A percentile compares a stretch with the other conserved stretches of the same genome.
phyloP scores from a whole-genome alignment of 2,113 vertebrate species.

The Embiotoca jacksoni region DNA sequence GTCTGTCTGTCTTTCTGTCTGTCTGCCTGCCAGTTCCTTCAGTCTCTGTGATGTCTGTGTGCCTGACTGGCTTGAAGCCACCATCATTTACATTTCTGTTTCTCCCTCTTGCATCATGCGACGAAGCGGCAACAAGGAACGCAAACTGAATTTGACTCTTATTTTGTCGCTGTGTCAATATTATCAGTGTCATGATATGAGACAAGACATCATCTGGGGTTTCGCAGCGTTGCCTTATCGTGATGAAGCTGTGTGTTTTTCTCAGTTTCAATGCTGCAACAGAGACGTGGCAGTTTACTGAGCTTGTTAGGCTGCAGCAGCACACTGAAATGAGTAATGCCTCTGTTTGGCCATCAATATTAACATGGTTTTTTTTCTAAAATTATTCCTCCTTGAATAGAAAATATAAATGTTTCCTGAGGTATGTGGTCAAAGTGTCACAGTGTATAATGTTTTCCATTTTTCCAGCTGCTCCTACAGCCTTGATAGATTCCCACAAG shows the following conservation, averaged over 20 bases:
- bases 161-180: slow-evolving; percentile 25
- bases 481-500: background rate
- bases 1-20: slow-evolving; percentile 4
- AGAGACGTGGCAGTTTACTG: background rate
- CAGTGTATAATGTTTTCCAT: background rate
- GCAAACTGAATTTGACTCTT: slow-evolving; percentile 29
- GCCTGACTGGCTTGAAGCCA: slow-evolving; percentile 42
- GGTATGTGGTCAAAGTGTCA: background rate
- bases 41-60: slow-evolving; percentile 32
- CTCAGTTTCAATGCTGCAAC: slow-evolving; percentile 9
- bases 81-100: slow-evolving; percentile 63
- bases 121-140: slow-evolving; percentile 33
- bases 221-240: slow-evolving; percentile 1
- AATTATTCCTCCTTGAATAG: background rate
- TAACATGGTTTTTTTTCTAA: background rate
- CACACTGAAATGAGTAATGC: background rate
- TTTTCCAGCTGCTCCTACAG: background rate
- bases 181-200: slow-evolving; percentile 36
- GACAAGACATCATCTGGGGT: slow-evolving; percentile 28
- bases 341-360: background rate
- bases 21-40: slow-evolving; percentile 26
- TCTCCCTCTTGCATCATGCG: slow-evolving; percentile 76
- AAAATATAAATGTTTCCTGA: too few relatives aligned
- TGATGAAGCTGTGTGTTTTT: slow-evolving; percentile 13
- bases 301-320: background rate